Percentiles rank a stretch among this genome's conserved stretches.
phyloP scores from a whole-genome alignment of 2,113 vertebrate genomes.

The Grallaria varia region DNA sequence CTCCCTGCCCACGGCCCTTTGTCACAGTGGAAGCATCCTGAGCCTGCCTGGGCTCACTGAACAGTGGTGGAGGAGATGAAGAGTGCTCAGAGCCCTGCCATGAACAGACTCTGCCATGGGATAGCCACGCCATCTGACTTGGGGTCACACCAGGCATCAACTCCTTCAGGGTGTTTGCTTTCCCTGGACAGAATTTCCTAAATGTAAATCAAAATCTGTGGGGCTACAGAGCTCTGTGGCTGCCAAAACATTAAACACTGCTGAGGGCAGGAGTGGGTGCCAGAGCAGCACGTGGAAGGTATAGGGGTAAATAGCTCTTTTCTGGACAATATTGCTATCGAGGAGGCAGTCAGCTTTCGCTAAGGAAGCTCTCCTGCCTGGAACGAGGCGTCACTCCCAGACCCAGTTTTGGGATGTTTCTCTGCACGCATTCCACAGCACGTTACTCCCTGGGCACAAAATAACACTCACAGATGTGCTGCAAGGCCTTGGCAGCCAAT shows the following conservation, averaged over 20 bases:
- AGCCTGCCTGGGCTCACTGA: neutral
- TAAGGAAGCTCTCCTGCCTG: too few species aligned
- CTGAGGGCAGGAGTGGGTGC: neutral
- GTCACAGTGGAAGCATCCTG: neutral
- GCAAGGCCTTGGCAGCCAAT: too few species aligned
- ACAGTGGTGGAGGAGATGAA: fast-evolving
- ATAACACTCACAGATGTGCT: too few species aligned
- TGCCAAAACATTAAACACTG: neutral
- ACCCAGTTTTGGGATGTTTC: too few species aligned
- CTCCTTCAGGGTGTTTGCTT: neutral
- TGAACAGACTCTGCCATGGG: neutral
- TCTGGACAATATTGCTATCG: too few species aligned
- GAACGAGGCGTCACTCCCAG: too few species aligned
- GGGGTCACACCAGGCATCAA: neutral
- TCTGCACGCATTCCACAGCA: too few species aligned
- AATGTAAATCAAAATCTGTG: neutral
- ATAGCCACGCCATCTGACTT: fast-evolving
- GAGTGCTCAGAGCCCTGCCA: neutral
- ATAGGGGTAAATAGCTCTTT: too few species aligned
- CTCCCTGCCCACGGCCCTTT: neutral
- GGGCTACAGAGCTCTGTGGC: neutral
- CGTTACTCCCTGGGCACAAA: too few species aligned
- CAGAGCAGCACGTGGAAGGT: neutral
- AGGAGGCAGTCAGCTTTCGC: too few species aligned
- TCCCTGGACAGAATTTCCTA: neutral